Conservation (phyloP, 2,888 invertebrate species). For the Trichopoda pennipes region DNA sequence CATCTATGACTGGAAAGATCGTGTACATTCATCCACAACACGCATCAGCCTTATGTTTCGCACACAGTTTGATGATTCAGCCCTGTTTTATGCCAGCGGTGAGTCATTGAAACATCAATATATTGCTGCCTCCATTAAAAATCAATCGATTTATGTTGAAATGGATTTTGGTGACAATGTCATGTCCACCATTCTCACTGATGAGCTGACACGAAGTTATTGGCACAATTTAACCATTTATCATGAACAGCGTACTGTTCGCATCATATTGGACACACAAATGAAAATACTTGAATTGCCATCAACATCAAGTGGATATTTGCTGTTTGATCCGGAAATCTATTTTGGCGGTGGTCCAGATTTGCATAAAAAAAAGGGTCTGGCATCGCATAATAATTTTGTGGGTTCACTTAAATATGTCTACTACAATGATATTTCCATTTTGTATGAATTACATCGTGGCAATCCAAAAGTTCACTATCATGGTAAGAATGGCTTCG, state of each 20-base stretch:
- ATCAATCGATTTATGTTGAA: slow-evolving; percentile 91
- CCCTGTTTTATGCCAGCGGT: slow-evolving; percentile 95
- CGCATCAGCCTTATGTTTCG: slow-evolving; percentile 93
- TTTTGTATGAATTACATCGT: slow-evolving; percentile 92
- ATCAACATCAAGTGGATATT: slow-evolving; percentile 82
- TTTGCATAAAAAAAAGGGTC: slow-evolving; percentile 89
- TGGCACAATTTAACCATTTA: slow-evolving; percentile 96
- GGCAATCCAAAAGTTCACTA: slow-evolving; percentile 93
- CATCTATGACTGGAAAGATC: slow-evolving; percentile 95
- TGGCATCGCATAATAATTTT: slow-evolving; percentile 91
- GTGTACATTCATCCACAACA: slow-evolving; percentile 92
- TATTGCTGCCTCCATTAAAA: slow-evolving; percentile 92
- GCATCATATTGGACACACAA: slow-evolving; percentile 89
- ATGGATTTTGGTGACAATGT: slow-evolving; percentile 93
- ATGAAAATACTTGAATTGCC: slow-evolving; percentile 87
- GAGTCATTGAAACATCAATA: slow-evolving; percentile 93
- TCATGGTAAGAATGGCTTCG: slow-evolving; percentile 81
- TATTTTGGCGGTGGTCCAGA: slow-evolving; percentile 95
- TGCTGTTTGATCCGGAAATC: slow-evolving; percentile 96
- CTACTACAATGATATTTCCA: slow-evolving; percentile 95
- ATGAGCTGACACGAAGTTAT: slow-evolving; percentile 86
- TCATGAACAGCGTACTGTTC: slow-evolving; percentile 88
- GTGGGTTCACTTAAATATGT: slow-evolving; percentile 95
- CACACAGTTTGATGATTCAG: slow-evolving; percentile 95
- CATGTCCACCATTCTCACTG: slow-evolving; percentile 85